Base-by-base conservation (phyloP, 2,113 vertebrate species). In the Pogonocichla stellata region DNA sequence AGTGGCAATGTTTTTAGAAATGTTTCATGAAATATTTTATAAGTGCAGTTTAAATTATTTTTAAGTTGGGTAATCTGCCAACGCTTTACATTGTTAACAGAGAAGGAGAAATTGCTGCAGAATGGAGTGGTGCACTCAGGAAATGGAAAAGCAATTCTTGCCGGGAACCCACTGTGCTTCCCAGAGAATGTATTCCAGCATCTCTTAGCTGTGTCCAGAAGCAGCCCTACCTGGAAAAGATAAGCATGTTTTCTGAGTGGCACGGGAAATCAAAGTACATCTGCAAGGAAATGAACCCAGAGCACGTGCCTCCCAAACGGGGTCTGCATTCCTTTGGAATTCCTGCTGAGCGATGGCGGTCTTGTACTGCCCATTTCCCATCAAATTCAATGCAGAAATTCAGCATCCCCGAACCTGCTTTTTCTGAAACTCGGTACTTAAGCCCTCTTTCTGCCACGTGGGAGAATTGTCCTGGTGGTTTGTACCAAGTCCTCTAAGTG, bases 11-110 rank as follows among this genome's bases (percentile, higher is more conserved):
- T 94, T 91, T 92, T 87, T 36, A 96, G 91, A 95, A 96, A 88
- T 88, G 85, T 95, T 95, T 94, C 75, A 88, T 96, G 93, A 95
- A 94, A 94, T 95, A 95, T 95, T 96, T 96, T 85, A 95, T 94
- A 93, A 94, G 88, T 51, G 92, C 86, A 91, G 92, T 96, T 95
- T 93, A 94, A 96, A 92, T 95, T 94, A 95, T 96, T 95, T 94
- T 91, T 80, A 95, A 91, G 85, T 77, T 86, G 95, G 91, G 53
- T 96, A 92, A 95, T 92, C 71, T 96, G 96, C 95, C 96, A 93
- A 36, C 67, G 80, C 91, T 94, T 92, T 94, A 92, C 84, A 58
- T 70, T 86, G 91, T 92, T 93, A 91, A 75, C 84, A 80, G 85
- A 88, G 93, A 48, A 88, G 50, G 65, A 77, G 92, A 89, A 88